Percentiles rank a stretch among this genome's conserved stretches.
Conservation (phyloP, 2,888 invertebrate species). For the Chalcis sispes region DNA sequence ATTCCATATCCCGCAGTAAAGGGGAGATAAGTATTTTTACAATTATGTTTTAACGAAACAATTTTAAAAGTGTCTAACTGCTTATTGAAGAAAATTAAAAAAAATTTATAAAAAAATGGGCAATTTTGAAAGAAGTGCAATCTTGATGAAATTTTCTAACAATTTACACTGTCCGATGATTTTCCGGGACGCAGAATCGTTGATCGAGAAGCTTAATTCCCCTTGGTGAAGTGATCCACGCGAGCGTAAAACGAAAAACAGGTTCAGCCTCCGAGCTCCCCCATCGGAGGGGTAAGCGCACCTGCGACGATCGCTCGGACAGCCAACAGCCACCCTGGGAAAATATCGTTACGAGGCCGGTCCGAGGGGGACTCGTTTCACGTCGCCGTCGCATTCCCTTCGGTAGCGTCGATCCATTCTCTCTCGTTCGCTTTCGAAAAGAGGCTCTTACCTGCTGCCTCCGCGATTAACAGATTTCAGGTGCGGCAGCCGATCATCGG, state of each 20-base stretch:
- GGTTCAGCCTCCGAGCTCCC: constrained; percentile 8
- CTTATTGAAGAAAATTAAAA: too few species aligned
- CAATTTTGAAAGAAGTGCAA: too few species aligned
- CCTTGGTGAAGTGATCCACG: neutral
- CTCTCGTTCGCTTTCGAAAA: too few species aligned
- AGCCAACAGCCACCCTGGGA: too few species aligned
- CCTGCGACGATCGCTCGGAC: constrained; percentile 42
- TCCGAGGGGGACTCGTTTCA: neutral
- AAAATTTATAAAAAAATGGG: too few species aligned
- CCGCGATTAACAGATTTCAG: constrained; percentile 43
- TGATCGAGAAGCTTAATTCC: constrained; percentile 27
- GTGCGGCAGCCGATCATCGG: constrained; percentile 43
- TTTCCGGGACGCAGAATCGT: constrained; percentile 3
- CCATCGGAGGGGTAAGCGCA: constrained; percentile 7
- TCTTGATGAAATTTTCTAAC: constrained; percentile 3
- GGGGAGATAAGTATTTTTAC: too few species aligned
- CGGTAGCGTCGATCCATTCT: neutral
- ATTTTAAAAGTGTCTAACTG: too few species aligned
- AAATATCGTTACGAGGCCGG: constrained; percentile 45
- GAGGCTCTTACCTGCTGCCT: constrained; percentile 7
- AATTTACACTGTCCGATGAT: constrained; percentile 24
- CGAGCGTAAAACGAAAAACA: constrained; percentile 33
- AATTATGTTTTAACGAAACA: too few species aligned
- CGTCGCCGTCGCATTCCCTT: neutral
- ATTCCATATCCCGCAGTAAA: too few species aligned